These are phyloP conservation scores for Caenorhabditis afra DNA, from an alignment of 2,888 invertebrate species.

Conservation along the genomic window DNA sequence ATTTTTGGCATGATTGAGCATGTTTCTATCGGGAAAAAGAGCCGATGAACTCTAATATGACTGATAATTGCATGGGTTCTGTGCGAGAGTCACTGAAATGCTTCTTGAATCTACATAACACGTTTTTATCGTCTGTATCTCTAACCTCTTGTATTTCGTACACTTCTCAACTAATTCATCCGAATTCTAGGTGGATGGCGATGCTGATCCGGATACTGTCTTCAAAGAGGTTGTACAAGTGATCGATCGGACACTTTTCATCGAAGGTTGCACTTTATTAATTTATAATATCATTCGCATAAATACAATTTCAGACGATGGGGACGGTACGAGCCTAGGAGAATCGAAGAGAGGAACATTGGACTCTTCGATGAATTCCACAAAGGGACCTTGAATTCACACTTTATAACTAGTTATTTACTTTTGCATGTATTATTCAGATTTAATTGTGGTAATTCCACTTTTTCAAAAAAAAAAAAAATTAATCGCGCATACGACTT, in stretches of 20 bases:
- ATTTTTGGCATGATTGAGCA: constrained; percentile 14
- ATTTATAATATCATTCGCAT: background rate
- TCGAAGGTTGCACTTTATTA: constrained; percentile 70
- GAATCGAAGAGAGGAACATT: constrained; percentile 57
- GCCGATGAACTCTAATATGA: too few species aligned
- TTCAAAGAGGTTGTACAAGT: constrained; percentile 75
- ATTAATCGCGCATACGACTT: too few species aligned
- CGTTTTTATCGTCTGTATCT: too few species aligned
- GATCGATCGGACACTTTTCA: constrained; percentile 75
- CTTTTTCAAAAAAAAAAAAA: too few species aligned
- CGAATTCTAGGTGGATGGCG: constrained; percentile 79
- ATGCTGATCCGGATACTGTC: constrained; percentile 74
- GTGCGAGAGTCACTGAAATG: too few species aligned
- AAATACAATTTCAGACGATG: constrained; percentile 37
- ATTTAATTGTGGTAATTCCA: background rate
- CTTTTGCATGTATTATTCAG: background rate
- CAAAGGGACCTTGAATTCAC: background rate
- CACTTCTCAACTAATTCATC: too few species aligned
- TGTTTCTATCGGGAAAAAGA: too few species aligned
- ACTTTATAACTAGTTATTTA: background rate
- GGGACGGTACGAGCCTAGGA: constrained; percentile 52
- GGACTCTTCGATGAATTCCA: constrained; percentile 45
- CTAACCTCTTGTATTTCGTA: background rate
- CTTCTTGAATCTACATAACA: too few species aligned
- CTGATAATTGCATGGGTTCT: too few species aligned